Evolutionary conservation across 2,888 invertebrate species (phyloP).

Genomic region (Nipponacmea schrenckii): DNA sequence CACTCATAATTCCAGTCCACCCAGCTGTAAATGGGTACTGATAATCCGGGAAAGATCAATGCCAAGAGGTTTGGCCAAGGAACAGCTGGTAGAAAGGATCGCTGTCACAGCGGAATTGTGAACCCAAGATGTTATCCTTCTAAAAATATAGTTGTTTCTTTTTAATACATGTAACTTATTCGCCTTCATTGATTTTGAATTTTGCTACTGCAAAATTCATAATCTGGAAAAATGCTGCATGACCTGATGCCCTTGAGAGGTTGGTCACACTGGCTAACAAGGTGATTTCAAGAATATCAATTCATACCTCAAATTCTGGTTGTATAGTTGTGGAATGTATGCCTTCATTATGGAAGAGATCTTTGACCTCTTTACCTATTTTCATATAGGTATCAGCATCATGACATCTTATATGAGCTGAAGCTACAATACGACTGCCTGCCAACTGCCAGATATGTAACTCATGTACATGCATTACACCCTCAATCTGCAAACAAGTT

Average conservation of each 20-base stretch:
- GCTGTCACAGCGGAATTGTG: too few species aligned
- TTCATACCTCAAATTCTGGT: slow-evolving; percentile 83
- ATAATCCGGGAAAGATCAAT: too few species aligned
- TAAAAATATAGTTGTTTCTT: too few species aligned
- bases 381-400: slow-evolving; percentile 94
- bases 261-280: not conserved
- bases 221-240: not conserved
- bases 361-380: slow-evolving; percentile 94
- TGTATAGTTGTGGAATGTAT: slow-evolving; percentile 99
- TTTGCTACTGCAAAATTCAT: not conserved
- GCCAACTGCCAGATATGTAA: slow-evolving; percentile 99
- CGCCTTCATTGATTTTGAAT: too few species aligned
- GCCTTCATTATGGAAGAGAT: slow-evolving; percentile 97
- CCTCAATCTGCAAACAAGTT: slow-evolving; percentile 76
- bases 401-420: slow-evolving; percentile 94
- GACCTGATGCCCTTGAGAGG: not conserved
- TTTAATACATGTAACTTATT: too few species aligned
- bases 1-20: too few species aligned
- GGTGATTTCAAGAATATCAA: slow-evolving; percentile 13
- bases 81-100: too few species aligned
- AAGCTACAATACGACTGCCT: slow-evolving; percentile 95
- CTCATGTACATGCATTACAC: slow-evolving; percentile 95
- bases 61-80: too few species aligned
- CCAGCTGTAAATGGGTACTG: too few species aligned
- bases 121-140: too few species aligned